Evolutionary conservation across 2,888 invertebrate genomes (phyloP), one percentile per base, ranked within the genome.

Genomic region (Masnerella sp.): DNA sequence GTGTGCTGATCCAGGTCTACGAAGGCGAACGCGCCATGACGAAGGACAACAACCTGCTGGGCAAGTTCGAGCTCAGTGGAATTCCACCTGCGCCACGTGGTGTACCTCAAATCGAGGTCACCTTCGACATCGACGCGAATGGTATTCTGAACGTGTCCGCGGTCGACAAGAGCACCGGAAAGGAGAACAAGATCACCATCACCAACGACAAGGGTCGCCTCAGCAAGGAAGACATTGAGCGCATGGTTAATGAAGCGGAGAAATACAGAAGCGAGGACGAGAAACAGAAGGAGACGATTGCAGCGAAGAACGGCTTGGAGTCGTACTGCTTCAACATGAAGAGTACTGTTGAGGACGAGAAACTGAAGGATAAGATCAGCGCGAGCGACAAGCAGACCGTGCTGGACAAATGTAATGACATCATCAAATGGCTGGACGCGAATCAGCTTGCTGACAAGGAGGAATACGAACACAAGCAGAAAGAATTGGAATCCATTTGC

Each of bases 91-190:
- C 95, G 0, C 95, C 95, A 0, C 90, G 95, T 77, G 95, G 95
- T 90, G 30, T 30, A 2, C 30, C 30, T 4, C 30, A 30, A 2
- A 30, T 30, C 9, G 30, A 47, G n/a, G n/a, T n/a, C n/a, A n/a
- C n/a, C n/a, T n/a, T n/a, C n/a, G n/a, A n/a, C n/a, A n/a, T n/a
- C n/a, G n/a, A n/a, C n/a, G n/a, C n/a, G n/a, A n/a, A n/a, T n/a
- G n/a, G n/a, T n/a, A n/a, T n/a, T n/a, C n/a, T n/a, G 77, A 98
- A 98, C 86, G 98, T 98, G 9, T 95, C 95, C 0, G 98, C 98
- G 15, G 89, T 94, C 14, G 92, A 92, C 81, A 92, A 91, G 85
- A 90, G 91, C n/a, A 90, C 90, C 3, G 90, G 90, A 4, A 89
- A 89, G 75, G 87, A 88, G 64, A 90, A 90, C 80, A 89, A 89